Base-by-base conservation (phyloP, 2,888 invertebrate genomes). In the Temnothorax rugatulus region DNA sequence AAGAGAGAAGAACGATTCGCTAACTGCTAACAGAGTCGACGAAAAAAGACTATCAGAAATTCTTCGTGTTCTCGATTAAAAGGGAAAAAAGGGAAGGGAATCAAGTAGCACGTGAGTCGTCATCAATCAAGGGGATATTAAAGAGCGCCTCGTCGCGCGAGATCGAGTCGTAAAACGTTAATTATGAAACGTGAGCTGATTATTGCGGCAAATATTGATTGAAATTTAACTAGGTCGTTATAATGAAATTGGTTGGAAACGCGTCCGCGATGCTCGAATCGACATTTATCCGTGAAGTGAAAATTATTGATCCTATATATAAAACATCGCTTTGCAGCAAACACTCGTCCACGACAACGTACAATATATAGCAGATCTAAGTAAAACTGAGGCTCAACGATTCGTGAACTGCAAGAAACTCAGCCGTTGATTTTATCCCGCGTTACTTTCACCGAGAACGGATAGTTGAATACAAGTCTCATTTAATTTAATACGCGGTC, bases 101-200 rank as follows among this genome's bases (percentile, higher is more conserved):
- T 38, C 47, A 38, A 61, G 57, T 34, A 44, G 57, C 47, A 57
- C 47, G 79, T 59, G 57, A 71, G 59, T 57, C 2, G 18, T 34
- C 59, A 38, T 71, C 34, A 59, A 81, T 71, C 59, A 61, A 71
- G 59, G 13, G 21, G 50, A 71, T 71, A 61, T 81, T 71, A 71
- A 61, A 71, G 79, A 18, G 47, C 13, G 38, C 18, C 38, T 64
- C 38, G 50, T 63, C 52, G 15, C 38, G 63, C 29, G 9, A 73
- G 73, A 73, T 21, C 18, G 59, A 54, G 4, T 54, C 77, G 52
- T 73, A 63, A 44, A 84, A 76, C 76, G 74, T 86, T 84, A 86
- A 86, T 86, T 86, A 79, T 74, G 75, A 86, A 71, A 64, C 63
- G 59, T 50, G 64, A 73, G 68, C 68, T 86, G 82, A 86, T 86